Evolutionary conservation across 2,113 vertebrate genomes (phyloP), one percentile per base, ranked within the genome.

Genomic region (Tonatia bakeri): DNA sequence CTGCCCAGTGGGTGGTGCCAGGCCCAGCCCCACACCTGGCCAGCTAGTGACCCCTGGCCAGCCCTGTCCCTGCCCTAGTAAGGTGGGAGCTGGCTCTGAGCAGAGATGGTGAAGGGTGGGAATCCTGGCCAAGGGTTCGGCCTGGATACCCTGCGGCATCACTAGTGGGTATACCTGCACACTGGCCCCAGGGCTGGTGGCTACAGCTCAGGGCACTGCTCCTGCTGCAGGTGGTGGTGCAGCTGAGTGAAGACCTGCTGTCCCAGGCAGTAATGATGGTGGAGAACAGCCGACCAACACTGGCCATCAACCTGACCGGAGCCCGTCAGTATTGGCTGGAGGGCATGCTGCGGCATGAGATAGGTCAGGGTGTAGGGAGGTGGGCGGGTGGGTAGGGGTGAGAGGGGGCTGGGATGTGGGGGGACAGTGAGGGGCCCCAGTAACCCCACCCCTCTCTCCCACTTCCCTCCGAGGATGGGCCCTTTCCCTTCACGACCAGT

Each of bases 181-280:
- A 33, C 47, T 31, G 82, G 45, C 22, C 86, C 67, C 40, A 1
- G n/a, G 47, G 67, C 73, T 83, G 75, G 43, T n/a, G 38, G 43
- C 52, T 7, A 13, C 14, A 22, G 47, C 38, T 69, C 38, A 65
- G 52, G 47, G 70, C 56, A 75, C n/a, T 80, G 72, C 33, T 82
- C 65, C 93, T 65, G 33, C 81, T 61, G 6, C 98, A 99, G 99
- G 99, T 99, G 81, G 99, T 99, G 95, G 99, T 99, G 93, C 99
- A 99, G 97, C 99, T 99, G 67, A 99, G 99, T 0, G 99, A 99
- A 3, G 99, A 99, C 98, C 99, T 99, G 43, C 98, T 99, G 90
- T 99, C 99, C 13, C 99, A 99, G 96, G 99, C 99, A 0, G 99
- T 99, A 97, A 99, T 99, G 99, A 99, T 99, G 98, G 99, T 99